phyloP scores from a whole-genome alignment of 2,113 vertebrate genomes.

The Nothoprocta perdicaria region DNA sequence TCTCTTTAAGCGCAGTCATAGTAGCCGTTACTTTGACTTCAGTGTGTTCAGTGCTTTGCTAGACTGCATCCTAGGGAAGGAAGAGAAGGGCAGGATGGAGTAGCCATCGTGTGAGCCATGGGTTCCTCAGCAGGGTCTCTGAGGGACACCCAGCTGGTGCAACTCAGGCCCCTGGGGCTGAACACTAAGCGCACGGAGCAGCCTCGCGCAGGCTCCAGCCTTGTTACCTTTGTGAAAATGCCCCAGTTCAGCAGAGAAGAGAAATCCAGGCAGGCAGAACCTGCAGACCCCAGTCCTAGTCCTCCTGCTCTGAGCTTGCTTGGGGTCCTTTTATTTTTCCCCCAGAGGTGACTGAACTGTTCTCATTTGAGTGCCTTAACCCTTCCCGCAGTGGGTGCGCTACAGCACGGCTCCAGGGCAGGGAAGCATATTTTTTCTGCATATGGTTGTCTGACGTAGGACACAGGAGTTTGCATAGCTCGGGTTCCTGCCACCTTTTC shows the following conservation, averaged over 20 bases:
- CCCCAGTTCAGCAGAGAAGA: neutral
- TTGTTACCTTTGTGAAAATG: neutral
- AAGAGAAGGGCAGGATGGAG: neutral
- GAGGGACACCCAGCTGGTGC: neutral
- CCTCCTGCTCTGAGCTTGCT: neutral
- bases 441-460: neutral
- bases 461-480: neutral
- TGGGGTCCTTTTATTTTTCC: neutral
- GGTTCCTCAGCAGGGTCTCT: neutral
- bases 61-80: neutral
- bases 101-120: neutral
- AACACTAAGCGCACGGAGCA: neutral
- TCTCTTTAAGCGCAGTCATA: neutral
- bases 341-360: neutral
- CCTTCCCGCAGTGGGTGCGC: neutral
- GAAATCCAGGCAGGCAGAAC: neutral
- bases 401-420: neutral
- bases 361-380: conserved; percentile 31
- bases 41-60: neutral
- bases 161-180: neutral
- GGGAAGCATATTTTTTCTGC: neutral
- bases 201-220: neutral
- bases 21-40: neutral
- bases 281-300: neutral
- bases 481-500: neutral